Base-by-base conservation (phyloP, 2,797 vertebrate genomes). In the Microctenopoma stevenorrisi region DNA sequence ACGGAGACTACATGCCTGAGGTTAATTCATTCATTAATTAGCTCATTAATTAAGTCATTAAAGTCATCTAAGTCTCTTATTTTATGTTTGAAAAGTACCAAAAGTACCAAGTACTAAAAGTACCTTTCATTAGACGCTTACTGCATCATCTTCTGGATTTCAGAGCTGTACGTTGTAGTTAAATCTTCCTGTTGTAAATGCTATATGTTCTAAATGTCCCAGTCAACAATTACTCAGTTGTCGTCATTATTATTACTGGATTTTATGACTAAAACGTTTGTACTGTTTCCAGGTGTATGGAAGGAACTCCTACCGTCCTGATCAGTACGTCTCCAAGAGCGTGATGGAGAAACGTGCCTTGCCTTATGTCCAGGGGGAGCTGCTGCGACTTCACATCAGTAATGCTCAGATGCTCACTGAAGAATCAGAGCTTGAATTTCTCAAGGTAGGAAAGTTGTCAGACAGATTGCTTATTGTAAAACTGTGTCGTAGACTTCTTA, bases 391-490 rank as follows among this genome's bases (percentile, higher is more conserved):
- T 64, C 95, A 96, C 55, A 73, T 71, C 37, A 93, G 89, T 82
- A 94, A 95, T 16, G 72, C 81, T 63, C 93, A 93, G 51, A 93
- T 95, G n/a, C 90, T 88, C 44, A 59, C 89, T 3, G 94, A 95
- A 5, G 95, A 96, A 66, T 94, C 96, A 0, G 95, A 97, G 83
- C 79, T 95, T 0, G 94, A 97, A 85, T 97, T 96, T 85, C 92
- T 97, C 61, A 97, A 92, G 95, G 97, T 98, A 49, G 22, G 7
- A 59, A 13, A 26, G 51, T 1, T 44, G 14, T 38, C 11, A 22
- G 22, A 22, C 22, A 22, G 22, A 22, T 22, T 22, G 22, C 22
- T 22, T 2, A 22, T 22, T 1, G 22, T 22, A 22, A 22, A 22
- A 22, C 2, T 44, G 6, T 44, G 42, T 7, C 42, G 4, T 44